Percentiles rank a stretch among this genome's conserved stretches.
Conservation (phyloP, 2,888 invertebrate genomes). For the Cataglyphis albicans region DNA sequence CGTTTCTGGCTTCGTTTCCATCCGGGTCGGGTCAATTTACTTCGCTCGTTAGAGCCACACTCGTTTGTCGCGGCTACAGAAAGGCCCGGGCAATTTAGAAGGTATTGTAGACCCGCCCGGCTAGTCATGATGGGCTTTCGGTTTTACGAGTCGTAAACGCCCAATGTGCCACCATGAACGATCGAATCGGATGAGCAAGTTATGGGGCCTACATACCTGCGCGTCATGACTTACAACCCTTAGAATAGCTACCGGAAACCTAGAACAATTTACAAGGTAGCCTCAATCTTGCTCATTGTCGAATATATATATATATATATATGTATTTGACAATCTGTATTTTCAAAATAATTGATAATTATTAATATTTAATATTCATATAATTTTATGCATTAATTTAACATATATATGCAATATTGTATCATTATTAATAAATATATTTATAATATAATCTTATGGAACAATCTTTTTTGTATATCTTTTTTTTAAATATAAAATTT, state of each 20-base stretch:
- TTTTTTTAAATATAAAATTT: too few relatives aligned
- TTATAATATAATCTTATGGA: neutral
- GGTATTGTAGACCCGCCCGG: slow-evolving; percentile 53
- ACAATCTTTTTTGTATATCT: neutral
- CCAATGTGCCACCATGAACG: slow-evolving; percentile 50
- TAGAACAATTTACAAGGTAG: slow-evolving; percentile 60
- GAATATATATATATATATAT: neutral
- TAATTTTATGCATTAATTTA: neutral
- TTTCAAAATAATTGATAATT: neutral
- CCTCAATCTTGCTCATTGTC: slow-evolving; percentile 35
- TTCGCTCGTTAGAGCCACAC: slow-evolving; percentile 22
- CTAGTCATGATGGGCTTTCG: slow-evolving; percentile 62
- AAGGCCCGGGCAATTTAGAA: slow-evolving; percentile 34
- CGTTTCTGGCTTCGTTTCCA: neutral
- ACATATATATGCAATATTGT: neutral
- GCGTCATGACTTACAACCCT: slow-evolving; percentile 57
- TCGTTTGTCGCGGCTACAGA: slow-evolving; percentile 6
- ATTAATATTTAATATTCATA: neutral
- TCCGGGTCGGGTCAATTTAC: slow-evolving; percentile 25
- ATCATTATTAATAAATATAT: slow-evolving; percentile 14
- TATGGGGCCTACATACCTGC: slow-evolving; percentile 53
- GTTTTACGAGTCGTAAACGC: slow-evolving; percentile 69
- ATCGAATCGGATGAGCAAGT: slow-evolving; percentile 47
- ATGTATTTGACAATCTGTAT: too few relatives aligned
- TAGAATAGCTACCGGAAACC: slow-evolving; percentile 49